A percentile compares a stretch with the other conserved stretches of the same genome.
phyloP scores from a whole-genome alignment of 2,888 invertebrate species.

The Eristalis tenax region DNA sequence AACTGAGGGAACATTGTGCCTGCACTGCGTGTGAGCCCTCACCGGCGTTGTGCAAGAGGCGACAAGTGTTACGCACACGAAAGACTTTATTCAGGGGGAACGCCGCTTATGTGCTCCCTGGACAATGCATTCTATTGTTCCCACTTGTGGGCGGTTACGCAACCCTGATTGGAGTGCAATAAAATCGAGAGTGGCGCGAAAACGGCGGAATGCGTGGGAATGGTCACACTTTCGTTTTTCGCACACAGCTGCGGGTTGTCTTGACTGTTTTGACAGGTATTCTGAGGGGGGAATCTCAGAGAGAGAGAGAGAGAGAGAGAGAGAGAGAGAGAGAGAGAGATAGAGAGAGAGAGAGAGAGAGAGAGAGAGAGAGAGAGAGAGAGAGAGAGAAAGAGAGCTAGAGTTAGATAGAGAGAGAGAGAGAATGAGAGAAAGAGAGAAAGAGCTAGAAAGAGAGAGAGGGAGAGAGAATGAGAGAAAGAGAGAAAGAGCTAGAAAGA shows the following conservation, averaged over 20 bases:
- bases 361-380: no score
- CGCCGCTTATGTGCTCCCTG: background rate
- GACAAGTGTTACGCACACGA: constrained; percentile 18
- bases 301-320: no score
- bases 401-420: no score
- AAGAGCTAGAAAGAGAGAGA: no score
- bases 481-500: no score
- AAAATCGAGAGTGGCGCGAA: constrained; percentile 19
- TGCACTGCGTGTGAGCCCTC: background rate
- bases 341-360: no score
- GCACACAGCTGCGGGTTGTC: background rate
- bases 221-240: background rate
- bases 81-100: background rate
- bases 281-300: background rate
- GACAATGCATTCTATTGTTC: constrained; percentile 27
- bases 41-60: background rate
- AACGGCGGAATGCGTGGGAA: constrained; percentile 4
- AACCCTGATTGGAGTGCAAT: constrained; percentile 7
- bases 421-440: no score
- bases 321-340: no score
- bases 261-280: background rate
- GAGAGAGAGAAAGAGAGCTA: no score
- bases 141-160: background rate
- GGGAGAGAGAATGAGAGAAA: no score
- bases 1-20: constrained; percentile 12